A percentile compares a stretch with the other conserved stretches of the same genome.
Conservation (phyloP, 2,888 invertebrate genomes). For the Ceramica pisi region DNA sequence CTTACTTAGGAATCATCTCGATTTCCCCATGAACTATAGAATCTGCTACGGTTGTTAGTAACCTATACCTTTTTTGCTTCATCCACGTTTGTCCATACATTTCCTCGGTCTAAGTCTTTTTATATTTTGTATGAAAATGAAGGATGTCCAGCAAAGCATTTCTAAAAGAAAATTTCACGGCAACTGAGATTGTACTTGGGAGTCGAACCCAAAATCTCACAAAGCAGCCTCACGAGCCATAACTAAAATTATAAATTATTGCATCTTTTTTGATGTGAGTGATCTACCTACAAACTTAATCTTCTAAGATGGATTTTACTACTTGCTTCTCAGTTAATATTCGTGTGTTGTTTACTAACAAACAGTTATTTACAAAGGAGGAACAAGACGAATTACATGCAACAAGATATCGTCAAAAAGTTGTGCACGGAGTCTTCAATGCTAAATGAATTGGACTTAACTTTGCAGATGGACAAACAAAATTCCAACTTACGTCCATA, state of each 20-base stretch:
- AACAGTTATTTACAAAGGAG: constrained; percentile 49
- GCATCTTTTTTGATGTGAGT: not conserved
- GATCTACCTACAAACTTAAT: not conserved
- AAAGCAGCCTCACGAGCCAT: not conserved
- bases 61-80: not conserved
- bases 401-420: constrained; percentile 43
- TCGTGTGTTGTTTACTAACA: constrained; percentile 23
- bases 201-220: constrained; percentile 18
- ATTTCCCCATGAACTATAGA: not conserved
- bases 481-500: constrained; percentile 7
- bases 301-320: not conserved
- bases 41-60: not conserved
- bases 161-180: not conserved
- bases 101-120: not conserved
- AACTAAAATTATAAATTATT: not conserved
- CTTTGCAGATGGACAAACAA: constrained; percentile 21
- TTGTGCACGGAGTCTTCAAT: constrained; percentile 41
- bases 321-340: not conserved
- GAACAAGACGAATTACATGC: constrained; percentile 41
- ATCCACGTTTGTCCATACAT: not conserved
- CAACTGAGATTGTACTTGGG: not conserved
- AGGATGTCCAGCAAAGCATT: not conserved
- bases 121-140: not conserved
- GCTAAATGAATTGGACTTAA: constrained; percentile 27
- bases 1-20: no score